phyloP scores from a whole-genome alignment of 2,113 vertebrate species.

The Rhabdomys dilectus region DNA sequence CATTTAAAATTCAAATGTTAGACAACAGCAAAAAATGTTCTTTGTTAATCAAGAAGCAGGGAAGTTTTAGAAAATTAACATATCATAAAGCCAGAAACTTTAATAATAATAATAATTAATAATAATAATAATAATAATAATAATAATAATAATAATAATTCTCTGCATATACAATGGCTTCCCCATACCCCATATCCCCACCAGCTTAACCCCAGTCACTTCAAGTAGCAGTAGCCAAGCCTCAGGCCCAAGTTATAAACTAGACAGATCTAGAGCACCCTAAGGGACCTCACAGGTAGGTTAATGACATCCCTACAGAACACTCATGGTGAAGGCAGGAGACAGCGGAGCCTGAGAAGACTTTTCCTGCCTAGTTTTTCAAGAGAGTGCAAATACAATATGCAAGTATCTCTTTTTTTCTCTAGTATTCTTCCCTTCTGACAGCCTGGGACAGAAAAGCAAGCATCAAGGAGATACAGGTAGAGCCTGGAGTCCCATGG shows the following conservation, averaged over 20 bases:
- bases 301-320: neutral
- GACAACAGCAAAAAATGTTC: neutral
- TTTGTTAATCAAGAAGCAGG: neutral
- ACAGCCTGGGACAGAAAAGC: neutral
- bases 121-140: no score
- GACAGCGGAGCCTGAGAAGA: neutral
- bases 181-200: neutral
- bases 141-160: no score
- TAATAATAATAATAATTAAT: no score
- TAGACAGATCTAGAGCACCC: neutral
- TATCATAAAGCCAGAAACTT: neutral
- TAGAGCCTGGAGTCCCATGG: neutral
- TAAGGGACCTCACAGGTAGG: neutral
- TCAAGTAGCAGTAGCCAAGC: neutral
- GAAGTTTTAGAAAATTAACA: constrained; percentile 27
- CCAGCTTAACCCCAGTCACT: neutral
- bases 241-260: neutral
- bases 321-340: neutral
- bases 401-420: neutral
- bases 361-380: neutral
- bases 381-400: neutral
- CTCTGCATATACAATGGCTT: no score
- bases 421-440: neutral
- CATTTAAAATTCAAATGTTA: constrained; percentile 30
- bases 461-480: neutral